Base-by-base conservation (phyloP, 2,797 vertebrate genomes). In the Protosalanx chinensis region DNA sequence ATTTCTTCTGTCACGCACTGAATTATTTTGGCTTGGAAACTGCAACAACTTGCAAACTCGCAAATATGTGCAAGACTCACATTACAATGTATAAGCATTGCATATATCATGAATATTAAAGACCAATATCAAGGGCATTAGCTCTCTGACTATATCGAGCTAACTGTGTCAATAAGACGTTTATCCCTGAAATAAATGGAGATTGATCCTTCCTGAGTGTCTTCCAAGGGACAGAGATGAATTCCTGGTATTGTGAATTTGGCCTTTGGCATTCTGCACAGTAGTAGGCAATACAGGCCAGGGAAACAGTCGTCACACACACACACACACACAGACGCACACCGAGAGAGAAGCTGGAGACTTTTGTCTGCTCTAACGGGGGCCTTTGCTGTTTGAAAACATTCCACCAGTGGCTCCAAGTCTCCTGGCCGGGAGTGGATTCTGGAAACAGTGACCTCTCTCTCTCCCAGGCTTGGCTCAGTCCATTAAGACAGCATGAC, bases 341-440 rank as follows among this genome's bases (percentile, higher is more conserved):
- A 64, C 57, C 62, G 18, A 73, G 29, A 79, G 57, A 77, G 65
- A 72, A 23, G 69, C 76, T 74, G 84, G 75, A 76, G 72, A 76
- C 79, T 76, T 85, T 85, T 78, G 79, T 80, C 67, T 15, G 8
- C 30, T 56, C 15, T 16, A 53, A 53, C 5, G 16, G 4, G 18
- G 18, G 18, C 18, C 15, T 53, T 53, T 16, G 15, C 51, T 16
- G 2, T 53, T 16, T 78, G 81, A 84, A 85, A 84, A 89, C 86
- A 91, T 91, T 92, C 88, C 88, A 87, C 79, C 76, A 81, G 84
- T 85, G 83, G 79, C 77, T 77, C 51, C 79, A 84, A 85, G 82
- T 78, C 15, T 53, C 51, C 51, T 53, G 51, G 15, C 51, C 18
- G 16, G 5, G 4, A 87, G 75, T 72, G 78, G 76, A 71, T 75